These are phyloP conservation scores for Trogon melanurus DNA, from an alignment of 2,113 vertebrate genomes.

Conservation along the genomic window DNA sequence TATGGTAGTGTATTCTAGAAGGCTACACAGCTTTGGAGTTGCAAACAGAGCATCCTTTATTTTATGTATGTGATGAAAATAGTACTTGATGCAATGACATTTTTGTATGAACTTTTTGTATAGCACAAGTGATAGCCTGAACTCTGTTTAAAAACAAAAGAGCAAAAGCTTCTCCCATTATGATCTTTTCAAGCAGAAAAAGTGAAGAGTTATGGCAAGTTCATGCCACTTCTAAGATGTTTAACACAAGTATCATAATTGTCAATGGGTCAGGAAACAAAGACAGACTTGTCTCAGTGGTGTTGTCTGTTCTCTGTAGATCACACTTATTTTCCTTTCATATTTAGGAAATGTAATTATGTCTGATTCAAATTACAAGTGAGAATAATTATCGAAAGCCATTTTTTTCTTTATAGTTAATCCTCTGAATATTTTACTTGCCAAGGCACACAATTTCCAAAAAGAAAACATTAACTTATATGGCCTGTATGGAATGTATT, in stretches of 20 bases:
- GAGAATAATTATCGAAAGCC: constrained; percentile 31
- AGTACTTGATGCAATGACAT: not conserved
- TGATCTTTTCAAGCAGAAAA: constrained; percentile 67
- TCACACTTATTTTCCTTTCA: constrained; percentile 75
- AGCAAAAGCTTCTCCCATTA: constrained; percentile 25
- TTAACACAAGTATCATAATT: constrained; percentile 75
- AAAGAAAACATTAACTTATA: constrained; percentile 49
- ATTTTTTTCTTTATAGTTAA: constrained; percentile 45
- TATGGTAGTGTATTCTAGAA: not conserved
- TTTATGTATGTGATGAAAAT: not conserved
- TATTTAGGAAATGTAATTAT: constrained; percentile 75
- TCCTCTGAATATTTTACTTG: constrained; percentile 63
- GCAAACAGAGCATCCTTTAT: not conserved
- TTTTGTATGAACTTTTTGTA: constrained; percentile 16
- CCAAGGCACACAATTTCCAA: constrained; percentile 13
- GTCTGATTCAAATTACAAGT: constrained; percentile 69
- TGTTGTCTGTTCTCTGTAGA: constrained; percentile 64
- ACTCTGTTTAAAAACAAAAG: constrained; percentile 12
- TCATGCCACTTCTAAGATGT: constrained; percentile 69
- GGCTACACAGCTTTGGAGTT: not conserved
- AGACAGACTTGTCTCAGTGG: constrained; percentile 66
- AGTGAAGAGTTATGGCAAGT: constrained; percentile 62
- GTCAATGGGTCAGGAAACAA: constrained; percentile 75
- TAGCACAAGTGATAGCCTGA: not conserved
- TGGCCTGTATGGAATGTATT: constrained; percentile 30